phyloP scores from a whole-genome alignment of 2,888 invertebrate species.

The Euzophera pinguis region DNA sequence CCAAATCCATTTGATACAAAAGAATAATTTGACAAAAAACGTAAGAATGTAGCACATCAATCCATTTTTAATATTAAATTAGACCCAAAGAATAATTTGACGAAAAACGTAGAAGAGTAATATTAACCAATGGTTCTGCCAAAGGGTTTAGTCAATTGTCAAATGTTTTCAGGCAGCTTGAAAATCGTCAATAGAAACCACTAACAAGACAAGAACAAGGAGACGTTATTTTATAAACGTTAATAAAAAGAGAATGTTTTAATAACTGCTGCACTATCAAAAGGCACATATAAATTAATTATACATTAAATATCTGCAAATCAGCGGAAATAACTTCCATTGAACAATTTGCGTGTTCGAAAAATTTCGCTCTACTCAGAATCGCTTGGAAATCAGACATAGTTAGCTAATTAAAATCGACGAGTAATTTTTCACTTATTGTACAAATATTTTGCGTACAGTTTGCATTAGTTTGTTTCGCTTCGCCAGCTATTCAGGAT shows the following conservation, averaged over 20 bases:
- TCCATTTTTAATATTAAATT: too few species aligned
- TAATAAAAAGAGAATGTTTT: too few species aligned
- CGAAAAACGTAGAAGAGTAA: too few species aligned
- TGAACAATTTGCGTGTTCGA: background rate
- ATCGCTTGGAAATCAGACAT: conserved; percentile 8
- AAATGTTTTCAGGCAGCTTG: too few species aligned
- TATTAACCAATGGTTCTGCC: too few species aligned
- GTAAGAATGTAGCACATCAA: too few species aligned
- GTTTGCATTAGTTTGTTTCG: background rate
- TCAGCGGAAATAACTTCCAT: background rate
- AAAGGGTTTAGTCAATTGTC: too few species aligned
- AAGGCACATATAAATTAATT: background rate
- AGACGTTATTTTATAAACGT: too few species aligned
- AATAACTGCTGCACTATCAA: background rate
- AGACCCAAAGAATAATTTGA: too few species aligned
- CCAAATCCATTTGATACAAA: too few species aligned
- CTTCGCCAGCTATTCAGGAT: background rate
- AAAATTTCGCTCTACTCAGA: conserved; percentile 5
- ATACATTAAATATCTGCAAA: background rate
- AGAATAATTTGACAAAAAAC: too few species aligned
- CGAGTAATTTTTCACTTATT: background rate
- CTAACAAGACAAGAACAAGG: background rate
- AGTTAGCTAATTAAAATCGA: background rate
- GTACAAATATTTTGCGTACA: background rate
- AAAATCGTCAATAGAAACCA: too few species aligned